Percentiles rank a stretch among this genome's conserved stretches.
These are phyloP conservation scores for Xiphorhynchus elegans DNA, from an alignment of 2,113 vertebrate genomes.

Conservation along the genomic window DNA sequence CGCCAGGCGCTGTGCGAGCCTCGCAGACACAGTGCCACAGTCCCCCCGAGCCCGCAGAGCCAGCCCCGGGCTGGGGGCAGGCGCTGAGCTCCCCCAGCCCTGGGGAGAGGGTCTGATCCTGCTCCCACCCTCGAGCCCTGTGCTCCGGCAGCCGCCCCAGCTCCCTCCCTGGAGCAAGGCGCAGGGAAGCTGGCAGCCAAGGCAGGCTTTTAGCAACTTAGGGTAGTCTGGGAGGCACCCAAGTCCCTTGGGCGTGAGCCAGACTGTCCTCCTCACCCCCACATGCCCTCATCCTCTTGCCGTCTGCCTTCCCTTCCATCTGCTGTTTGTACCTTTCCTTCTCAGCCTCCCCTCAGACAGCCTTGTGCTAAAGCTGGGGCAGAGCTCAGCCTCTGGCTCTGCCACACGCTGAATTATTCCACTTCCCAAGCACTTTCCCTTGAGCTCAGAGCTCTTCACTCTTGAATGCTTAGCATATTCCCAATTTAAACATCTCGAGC, in stretches of 20 bases:
- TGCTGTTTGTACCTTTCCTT: fast-evolving
- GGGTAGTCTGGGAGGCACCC: background rate
- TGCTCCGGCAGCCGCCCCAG: fast-evolving
- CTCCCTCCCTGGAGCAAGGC: fast-evolving
- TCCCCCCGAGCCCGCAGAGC: too few relatives aligned
- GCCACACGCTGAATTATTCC: background rate
- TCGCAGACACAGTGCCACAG: background rate
- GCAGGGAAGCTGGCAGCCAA: background rate
- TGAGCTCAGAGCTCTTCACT: constrained; percentile 10
- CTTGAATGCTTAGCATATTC: background rate
- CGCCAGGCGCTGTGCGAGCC: constrained; percentile 39
- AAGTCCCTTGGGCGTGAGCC: background rate
- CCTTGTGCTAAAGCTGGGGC: background rate
- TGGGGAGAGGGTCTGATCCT: background rate
- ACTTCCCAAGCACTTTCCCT: background rate
- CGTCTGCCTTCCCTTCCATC: background rate
- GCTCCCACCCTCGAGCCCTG: fast-evolving
- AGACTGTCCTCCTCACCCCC: background rate
- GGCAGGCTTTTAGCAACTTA: background rate
- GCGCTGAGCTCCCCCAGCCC: background rate
- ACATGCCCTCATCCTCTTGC: background rate
- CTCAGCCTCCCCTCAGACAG: fast-evolving
- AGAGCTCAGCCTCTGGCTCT: background rate
- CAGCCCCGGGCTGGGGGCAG: background rate
- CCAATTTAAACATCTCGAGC: background rate